Base-by-base conservation (phyloP, 2,113 vertebrate genomes). In the Phylloscopus whistleri region DNA sequence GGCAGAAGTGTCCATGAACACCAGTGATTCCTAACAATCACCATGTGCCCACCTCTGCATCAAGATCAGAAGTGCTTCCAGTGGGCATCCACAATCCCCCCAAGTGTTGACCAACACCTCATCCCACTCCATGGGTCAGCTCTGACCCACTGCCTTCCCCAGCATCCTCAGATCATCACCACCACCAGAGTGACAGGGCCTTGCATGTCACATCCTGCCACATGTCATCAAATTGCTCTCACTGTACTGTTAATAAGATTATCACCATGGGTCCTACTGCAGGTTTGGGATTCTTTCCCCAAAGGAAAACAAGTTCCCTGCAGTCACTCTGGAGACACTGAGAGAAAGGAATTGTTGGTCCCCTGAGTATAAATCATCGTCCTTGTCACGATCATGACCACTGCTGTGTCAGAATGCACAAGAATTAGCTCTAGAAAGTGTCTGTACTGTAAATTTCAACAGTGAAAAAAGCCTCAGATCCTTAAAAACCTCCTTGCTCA, bases 201-300 rank as follows among this genome's bases (percentile, higher is more conserved):
- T 49, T 8, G 48, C 48, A 3, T 7, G 11, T 49, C 70, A 39
- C 63, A 28, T 30, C 39, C 43, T 26, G 16, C 18, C 49, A 15
- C 10, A 12, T 0, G 16, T 8, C 48, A 30, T 4, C 78, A 28
- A 41, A 82, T 4, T 20, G 17, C 62, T 72, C 58, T 46, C 30
- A 16, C n/a, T 49, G 55, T 9, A 4, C 15, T 30, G 4, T 16
- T 33, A 44, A 70, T 4, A 7, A 0, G 2, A 74, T 37, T 33
- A 66, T 11, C 7, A 8, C 37, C 72, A 5, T 0, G 20, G 24
- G 35, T 58, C 60, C 73, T 27, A 27, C 43, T 62, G 43, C 43
- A 53, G 9, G 6, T 21, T 59, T 63, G 74, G 14, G 2, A 4
- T 27, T 30, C 46, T 67, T 52, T 30, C 6, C 33, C 56, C 72